Conservation (phyloP, 2,888 invertebrate genomes). For the Monochamus alternatus region DNA sequence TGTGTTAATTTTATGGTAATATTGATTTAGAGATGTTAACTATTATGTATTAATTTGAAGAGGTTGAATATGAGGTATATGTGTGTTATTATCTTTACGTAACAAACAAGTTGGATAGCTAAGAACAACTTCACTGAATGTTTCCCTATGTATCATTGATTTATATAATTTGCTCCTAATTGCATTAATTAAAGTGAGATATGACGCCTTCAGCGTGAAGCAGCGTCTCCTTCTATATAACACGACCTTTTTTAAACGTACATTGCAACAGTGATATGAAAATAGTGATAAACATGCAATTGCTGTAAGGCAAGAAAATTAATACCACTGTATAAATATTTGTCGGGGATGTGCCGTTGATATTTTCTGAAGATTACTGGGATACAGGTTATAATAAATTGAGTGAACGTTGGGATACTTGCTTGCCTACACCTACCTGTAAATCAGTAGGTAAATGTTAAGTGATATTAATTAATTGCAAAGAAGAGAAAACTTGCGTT, state of each 20-base stretch:
- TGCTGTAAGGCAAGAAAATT: conserved; percentile 16
- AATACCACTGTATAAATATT: conserved; percentile 15
- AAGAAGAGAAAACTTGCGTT: no score
- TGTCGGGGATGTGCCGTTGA: conserved; percentile 1
- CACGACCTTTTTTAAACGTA: background rate
- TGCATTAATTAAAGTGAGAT: conserved; percentile 6
- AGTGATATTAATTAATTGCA: no score
- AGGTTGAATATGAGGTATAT: no score
- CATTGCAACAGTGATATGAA: background rate
- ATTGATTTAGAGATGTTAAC: no score
- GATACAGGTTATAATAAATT: background rate
- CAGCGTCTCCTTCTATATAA: background rate
- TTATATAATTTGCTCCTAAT: background rate
- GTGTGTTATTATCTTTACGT: no score
- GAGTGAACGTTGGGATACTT: no score
- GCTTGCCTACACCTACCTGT: no score
- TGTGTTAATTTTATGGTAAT: no score
- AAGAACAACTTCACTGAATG: background rate
- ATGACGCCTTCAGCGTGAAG: background rate
- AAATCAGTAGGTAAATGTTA: no score
- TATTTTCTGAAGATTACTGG: background rate
- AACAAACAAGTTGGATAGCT: no score
- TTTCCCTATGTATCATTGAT: background rate
- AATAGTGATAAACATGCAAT: conserved; percentile 24
- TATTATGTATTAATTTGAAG: no score